Evolutionary conservation across 2,888 invertebrate genomes (phyloP).

Genomic region (Caenorhabditis plicata): DNA sequence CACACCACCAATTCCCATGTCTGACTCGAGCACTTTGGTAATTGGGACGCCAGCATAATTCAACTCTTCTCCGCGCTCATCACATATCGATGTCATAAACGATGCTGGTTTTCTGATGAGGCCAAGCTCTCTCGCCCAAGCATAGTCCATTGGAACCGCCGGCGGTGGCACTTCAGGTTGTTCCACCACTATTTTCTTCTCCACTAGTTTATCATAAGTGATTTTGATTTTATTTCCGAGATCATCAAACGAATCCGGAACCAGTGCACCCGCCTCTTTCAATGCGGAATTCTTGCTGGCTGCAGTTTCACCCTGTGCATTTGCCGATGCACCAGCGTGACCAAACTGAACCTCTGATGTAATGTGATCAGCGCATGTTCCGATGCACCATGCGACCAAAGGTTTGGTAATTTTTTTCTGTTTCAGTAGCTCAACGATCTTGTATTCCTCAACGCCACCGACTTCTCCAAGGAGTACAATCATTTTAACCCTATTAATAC

Average conservation of each 20-base stretch:
- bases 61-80: conserved; percentile 81
- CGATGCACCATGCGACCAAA: conserved; percentile 98
- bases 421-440: conserved; percentile 84
- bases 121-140: conserved; percentile 95
- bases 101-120: conserved; percentile 97
- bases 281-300: conserved; percentile 86
- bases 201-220: conserved; percentile 75
- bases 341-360: conserved; percentile 84
- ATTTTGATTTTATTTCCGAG: conserved; percentile 73
- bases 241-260: conserved; percentile 89
- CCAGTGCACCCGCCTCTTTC: conserved; percentile 80
- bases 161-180: conserved; percentile 92
- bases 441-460: conserved; percentile 97
- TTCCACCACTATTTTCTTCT: conserved; percentile 79
- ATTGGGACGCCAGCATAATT: conserved; percentile 87
- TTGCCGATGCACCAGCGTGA: conserved; percentile 97
- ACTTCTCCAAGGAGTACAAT: conserved; percentile 92
- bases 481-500: conserved; percentile 75
- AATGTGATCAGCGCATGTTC: conserved; percentile 73
- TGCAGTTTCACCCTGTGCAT: conserved; percentile 89
- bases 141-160: conserved; percentile 99
- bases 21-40: conserved; percentile 81
- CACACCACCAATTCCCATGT: conserved; percentile 95
- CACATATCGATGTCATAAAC: conserved; percentile 98
- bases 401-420: conserved; percentile 82